A percentile compares a stretch with the other conserved stretches of the same genome.
phyloP scores from a whole-genome alignment of 2,888 invertebrate genomes.

The Caenorhabditis uteleia region DNA sequence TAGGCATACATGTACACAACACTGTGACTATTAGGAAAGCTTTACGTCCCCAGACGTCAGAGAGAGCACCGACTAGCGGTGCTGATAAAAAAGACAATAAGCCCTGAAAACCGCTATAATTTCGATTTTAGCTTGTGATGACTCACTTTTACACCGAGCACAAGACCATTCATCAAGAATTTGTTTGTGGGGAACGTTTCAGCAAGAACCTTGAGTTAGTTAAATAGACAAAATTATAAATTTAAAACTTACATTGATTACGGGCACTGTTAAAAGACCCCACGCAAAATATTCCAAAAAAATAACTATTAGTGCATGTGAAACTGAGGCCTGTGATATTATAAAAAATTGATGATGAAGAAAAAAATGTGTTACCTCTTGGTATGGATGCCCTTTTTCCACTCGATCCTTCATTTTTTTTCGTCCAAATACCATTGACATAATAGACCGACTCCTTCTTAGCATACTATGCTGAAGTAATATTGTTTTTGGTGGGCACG shows the following conservation, averaged over 20 bases:
- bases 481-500: too few species aligned
- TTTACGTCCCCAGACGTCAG: slow-evolving; percentile 98
- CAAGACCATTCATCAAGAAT: slow-evolving; percentile 98
- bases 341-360: neutral
- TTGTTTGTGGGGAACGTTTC: slow-evolving; percentile 98
- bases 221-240: neutral
- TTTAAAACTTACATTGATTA: slow-evolving; percentile 80
- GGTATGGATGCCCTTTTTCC: slow-evolving; percentile 37
- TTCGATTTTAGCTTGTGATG: slow-evolving; percentile 2
- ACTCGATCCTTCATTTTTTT: slow-evolving; percentile 37
- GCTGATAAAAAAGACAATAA: slow-evolving; percentile 95
- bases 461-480: slow-evolving; percentile 50
- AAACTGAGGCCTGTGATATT: slow-evolving; percentile 81
- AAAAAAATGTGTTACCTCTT: slow-evolving; percentile 9
- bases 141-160: slow-evolving; percentile 90
- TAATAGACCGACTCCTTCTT: slow-evolving; percentile 46
- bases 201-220: slow-evolving; percentile 80
- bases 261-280: slow-evolving; percentile 97
- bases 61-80: slow-evolving; percentile 93
- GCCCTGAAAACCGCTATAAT: slow-evolving; percentile 75
- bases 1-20: slow-evolving; percentile 94
- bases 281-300: slow-evolving; percentile 99
- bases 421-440: slow-evolving; percentile 50
- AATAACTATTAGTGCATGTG: slow-evolving; percentile 97
- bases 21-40: slow-evolving; percentile 85